Base-by-base conservation (phyloP, 1,140 invertebrate species). In the Euura saliciscinereae region DNA sequence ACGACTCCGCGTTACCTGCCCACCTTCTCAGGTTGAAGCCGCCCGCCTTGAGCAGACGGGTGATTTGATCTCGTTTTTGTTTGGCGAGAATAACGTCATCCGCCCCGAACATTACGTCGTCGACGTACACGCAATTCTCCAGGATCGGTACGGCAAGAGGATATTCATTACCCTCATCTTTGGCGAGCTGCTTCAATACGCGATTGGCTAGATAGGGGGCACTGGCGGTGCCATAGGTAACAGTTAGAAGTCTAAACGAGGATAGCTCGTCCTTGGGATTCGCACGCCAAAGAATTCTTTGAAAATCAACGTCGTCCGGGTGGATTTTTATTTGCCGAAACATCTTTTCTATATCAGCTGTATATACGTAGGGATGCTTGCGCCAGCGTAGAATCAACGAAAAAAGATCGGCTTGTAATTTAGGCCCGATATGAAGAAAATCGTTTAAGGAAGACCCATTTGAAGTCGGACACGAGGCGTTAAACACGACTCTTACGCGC, bases 141-240 rank as follows among this genome's bases (percentile, higher is more conserved):
- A 5, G 59, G 70, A 2, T 71, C 73, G 77, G 65, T 68, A 74
- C 51, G 43, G 78, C 80, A 10, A 68, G 66, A n/a, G 82, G 78
- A 78, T 73, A 82, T 2, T 75, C 65, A 11, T 69, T 8, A 66
- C 68, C 76, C 73, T 78, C 75, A 70, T 83, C 83, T 68, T 43
- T 72, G 6, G 75, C 79, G 0, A 80, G 70, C 77, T 80, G 80
- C n/a, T 80, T 44, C 3, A 88, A 64, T 76, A 46, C 75, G 66
- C 77, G 66, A 6, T 73, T 77, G 0, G 83, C 83, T 65, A 83
- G 71, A 75, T 77, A 87, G 0, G 83, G 74, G 6, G 80, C 78
- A 8, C 73, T 74, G 3, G 76, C 59, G 66, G 80, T 82, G 2
- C 86, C 85, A 73, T 84, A 88, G 0, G 85, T 87, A 2, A 87